phyloP scores from a whole-genome alignment of 2,888 invertebrate species.

The Spodoptera picta region DNA sequence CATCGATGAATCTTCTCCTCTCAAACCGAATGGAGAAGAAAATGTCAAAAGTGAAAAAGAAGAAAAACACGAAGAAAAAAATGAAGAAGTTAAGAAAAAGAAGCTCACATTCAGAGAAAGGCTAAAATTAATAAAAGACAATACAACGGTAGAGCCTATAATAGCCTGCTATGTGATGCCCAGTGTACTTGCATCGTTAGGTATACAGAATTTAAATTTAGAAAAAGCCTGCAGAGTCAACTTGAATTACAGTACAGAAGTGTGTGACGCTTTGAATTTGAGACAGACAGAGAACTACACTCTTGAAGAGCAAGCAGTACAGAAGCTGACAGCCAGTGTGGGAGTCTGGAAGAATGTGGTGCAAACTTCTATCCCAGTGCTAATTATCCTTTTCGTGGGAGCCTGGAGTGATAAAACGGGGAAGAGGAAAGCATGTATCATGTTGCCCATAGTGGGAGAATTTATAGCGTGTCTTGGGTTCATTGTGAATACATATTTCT shows the following conservation, averaged over 20 bases:
- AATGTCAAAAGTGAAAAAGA: slow-evolving; percentile 24
- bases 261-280: slow-evolving; percentile 92
- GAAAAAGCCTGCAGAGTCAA: slow-evolving; percentile 96
- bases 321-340: slow-evolving; percentile 92
- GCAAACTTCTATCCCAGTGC: slow-evolving; percentile 94
- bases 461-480: slow-evolving; percentile 93
- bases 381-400: slow-evolving; percentile 94
- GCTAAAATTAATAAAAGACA: slow-evolving; percentile 77
- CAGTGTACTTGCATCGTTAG: slow-evolving; percentile 91
- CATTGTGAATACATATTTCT: slow-evolving; percentile 93
- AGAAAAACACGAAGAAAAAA: slow-evolving; percentile 51
- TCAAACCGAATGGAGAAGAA: slow-evolving; percentile 61
- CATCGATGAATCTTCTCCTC: slow-evolving; percentile 66
- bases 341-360: slow-evolving; percentile 95
- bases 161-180: slow-evolving; percentile 91
- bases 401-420: slow-evolving; percentile 93
- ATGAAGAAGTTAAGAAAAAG: slow-evolving; percentile 53
- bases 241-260: slow-evolving; percentile 90
- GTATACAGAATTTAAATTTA: slow-evolving; percentile 91
- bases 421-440: slow-evolving; percentile 93
- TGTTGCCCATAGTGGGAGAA: slow-evolving; percentile 94
- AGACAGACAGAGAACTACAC: slow-evolving; percentile 90
- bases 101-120: slow-evolving; percentile 71
- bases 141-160: slow-evolving; percentile 93
- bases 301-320: slow-evolving; percentile 89